Percentiles rank a stretch among this genome's conserved stretches.
phyloP scores from a whole-genome alignment of 2,113 vertebrate genomes.

The Dipodomys merriami region DNA sequence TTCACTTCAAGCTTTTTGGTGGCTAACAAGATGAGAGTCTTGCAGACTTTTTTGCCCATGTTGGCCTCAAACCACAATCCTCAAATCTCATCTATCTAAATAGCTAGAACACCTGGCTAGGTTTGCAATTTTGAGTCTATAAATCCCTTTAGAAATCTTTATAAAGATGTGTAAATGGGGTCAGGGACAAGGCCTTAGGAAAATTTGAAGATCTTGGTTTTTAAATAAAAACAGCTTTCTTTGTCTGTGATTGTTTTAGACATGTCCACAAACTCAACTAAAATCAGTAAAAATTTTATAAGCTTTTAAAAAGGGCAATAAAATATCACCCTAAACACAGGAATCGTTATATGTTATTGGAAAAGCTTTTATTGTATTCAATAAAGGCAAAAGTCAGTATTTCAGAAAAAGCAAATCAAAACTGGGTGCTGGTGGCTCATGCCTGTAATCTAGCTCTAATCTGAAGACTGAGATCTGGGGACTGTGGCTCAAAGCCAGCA shows the following conservation, averaged over 20 bases:
- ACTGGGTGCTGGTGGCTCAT: too few relatives aligned
- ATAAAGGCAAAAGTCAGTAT: neutral
- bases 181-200: neutral
- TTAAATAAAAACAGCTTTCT: neutral
- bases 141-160: neutral
- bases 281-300: neutral
- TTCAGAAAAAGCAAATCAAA: conserved; percentile 40
- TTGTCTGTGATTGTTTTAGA: neutral
- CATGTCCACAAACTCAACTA: neutral
- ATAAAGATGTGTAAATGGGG: neutral
- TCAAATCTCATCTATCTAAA: too few relatives aligned
- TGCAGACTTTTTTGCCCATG: too few relatives aligned
- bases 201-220: conserved; percentile 18
- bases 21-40: too few relatives aligned
- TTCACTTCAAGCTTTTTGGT: too few relatives aligned
- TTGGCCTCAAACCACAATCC: too few relatives aligned
- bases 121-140: neutral
- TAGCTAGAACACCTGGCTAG: too few relatives aligned
- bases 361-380: neutral
- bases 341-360: neutral
- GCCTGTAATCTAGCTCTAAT: too few relatives aligned
- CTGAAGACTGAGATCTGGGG: too few relatives aligned
- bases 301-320: neutral
- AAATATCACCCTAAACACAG: neutral
- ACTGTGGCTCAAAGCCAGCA: too few relatives aligned